phyloP scores from a whole-genome alignment of 2,797 vertebrate genomes.

The Myiothlypis coronata region DNA sequence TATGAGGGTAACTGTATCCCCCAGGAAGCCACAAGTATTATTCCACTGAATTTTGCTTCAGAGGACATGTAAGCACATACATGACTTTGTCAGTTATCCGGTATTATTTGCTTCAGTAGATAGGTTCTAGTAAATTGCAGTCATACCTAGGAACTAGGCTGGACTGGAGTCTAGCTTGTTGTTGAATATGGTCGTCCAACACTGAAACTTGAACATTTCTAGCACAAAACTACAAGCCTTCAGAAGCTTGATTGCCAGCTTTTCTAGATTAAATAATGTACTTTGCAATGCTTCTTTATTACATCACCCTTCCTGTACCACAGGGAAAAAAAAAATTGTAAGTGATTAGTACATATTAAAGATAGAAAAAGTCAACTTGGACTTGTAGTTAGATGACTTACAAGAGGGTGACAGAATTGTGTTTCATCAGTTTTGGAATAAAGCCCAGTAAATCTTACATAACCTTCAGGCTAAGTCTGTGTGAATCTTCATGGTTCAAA shows the following conservation, averaged over 20 bases:
- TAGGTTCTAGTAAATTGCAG: not conserved
- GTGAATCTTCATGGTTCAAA: not conserved
- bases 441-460: not conserved
- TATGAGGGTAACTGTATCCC: not conserved
- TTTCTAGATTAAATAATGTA: not conserved
- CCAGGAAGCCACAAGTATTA: not conserved
- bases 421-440: not conserved
- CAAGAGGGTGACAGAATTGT: not conserved
- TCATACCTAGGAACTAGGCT: not conserved
- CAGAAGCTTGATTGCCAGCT: not conserved
- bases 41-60: not conserved
- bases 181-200: not conserved
- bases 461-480: not conserved
- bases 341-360: not conserved
- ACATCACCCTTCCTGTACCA: not conserved
- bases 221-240: not conserved
- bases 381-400: not conserved
- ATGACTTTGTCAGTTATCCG: not conserved
- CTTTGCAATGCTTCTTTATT: not conserved
- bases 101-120: not conserved
- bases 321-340: not conserved
- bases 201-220: not conserved
- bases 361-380: not conserved
- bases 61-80: not conserved
- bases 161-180: not conserved